phyloP scores from a whole-genome alignment of 2,797 vertebrate species.

The Ceyx erithaca region DNA sequence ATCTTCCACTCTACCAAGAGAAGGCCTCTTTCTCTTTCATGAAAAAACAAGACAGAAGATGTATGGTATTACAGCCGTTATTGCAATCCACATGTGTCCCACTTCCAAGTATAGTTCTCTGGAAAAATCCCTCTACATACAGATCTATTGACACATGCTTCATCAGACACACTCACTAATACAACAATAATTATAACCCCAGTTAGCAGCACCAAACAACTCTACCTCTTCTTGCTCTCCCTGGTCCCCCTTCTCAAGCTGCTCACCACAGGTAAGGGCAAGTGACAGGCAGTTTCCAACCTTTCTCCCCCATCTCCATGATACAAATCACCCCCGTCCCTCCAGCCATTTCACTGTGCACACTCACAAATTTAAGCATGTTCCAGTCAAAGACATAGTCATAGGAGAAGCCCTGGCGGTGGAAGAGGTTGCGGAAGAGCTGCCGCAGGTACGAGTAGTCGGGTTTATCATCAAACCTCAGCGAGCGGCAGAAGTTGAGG shows the following conservation, averaged over 20 bases:
- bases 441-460: constrained; percentile 97
- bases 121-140: not conserved
- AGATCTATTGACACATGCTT: not conserved
- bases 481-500: constrained; percentile 96
- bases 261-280: not conserved
- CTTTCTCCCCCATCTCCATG: not conserved
- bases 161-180: not conserved
- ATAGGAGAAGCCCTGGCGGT: constrained; percentile 96
- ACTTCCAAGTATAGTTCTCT: not conserved
- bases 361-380: constrained; percentile 97
- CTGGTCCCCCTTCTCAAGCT: not conserved
- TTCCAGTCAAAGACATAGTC: constrained; percentile 99
- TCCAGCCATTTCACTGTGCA: not conserved
- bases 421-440: constrained; percentile 97
- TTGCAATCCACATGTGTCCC: not conserved
- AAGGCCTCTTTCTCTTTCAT: not conserved
- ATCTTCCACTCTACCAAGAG: not conserved
- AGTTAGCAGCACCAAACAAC: not conserved
- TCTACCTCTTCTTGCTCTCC: not conserved
- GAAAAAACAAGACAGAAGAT: not conserved
- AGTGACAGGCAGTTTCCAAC: not conserved
- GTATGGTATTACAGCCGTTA: not conserved
- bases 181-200: not conserved
- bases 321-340: not conserved
- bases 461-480: constrained; percentile 96